These are phyloP conservation scores for Andrena fulva DNA, from an alignment of 2,888 invertebrate species.

Conservation along the genomic window DNA sequence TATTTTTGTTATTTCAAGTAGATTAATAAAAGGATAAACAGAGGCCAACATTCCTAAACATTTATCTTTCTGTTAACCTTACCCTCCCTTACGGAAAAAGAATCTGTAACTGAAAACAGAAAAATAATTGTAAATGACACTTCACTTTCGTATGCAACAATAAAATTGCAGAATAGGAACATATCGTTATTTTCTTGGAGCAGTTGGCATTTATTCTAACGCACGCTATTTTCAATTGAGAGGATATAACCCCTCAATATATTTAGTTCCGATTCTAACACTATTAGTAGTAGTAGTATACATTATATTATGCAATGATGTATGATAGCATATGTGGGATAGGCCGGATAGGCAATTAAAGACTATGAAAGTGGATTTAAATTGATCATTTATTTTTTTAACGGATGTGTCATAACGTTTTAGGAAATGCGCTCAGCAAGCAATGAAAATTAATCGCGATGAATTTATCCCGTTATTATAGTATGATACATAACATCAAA, in stretches of 20 bases:
- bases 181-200: too few relatives aligned
- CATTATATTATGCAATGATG: not conserved
- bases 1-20: constrained; percentile 81
- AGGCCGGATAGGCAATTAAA: constrained; percentile 1
- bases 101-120: not conserved
- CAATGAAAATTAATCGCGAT: constrained; percentile 9
- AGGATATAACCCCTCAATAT: too few relatives aligned
- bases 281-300: too few relatives aligned
- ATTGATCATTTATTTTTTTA: constrained; percentile 35
- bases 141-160: too few relatives aligned
- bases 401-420: constrained; percentile 11
- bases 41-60: constrained; percentile 32
- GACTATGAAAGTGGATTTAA: not conserved
- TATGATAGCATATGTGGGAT: not conserved
- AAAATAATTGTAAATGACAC: too few relatives aligned
- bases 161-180: too few relatives aligned
- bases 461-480: constrained; percentile 11
- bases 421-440: not conserved
- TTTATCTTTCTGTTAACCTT: constrained; percentile 2
- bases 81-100: not conserved
- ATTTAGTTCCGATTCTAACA: too few relatives aligned
- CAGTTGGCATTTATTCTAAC: too few relatives aligned
- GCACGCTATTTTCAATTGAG: too few relatives aligned
- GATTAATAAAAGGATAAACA: constrained; percentile 73
- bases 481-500: constrained; percentile 13